A percentile compares a stretch with the other conserved stretches of the same genome.
Conservation (phyloP, 2,888 invertebrate genomes). For the Abrostola tripartita region DNA sequence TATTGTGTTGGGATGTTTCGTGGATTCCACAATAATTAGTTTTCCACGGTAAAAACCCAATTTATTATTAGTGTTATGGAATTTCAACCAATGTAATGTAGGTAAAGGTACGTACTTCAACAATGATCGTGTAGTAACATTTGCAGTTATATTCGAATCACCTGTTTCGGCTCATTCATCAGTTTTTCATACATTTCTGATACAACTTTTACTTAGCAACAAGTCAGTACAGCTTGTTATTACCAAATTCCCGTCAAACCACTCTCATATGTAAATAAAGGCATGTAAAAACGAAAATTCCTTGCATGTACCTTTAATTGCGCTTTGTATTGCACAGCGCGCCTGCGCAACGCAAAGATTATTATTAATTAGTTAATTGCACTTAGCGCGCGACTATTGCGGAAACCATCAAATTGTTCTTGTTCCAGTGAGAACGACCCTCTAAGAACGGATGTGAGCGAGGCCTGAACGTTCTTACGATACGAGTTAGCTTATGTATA, state of each 20-base stretch:
- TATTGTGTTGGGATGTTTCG: no score
- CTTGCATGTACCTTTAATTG: slow-evolving; percentile 65
- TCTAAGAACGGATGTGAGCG: slow-evolving; percentile 80
- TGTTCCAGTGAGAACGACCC: slow-evolving; percentile 83
- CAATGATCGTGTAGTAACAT: no score
- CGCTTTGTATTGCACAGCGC: slow-evolving; percentile 62
- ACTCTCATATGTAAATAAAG: slow-evolving; percentile 43
- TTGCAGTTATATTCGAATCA: no score
- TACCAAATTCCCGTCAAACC: slow-evolving; percentile 29
- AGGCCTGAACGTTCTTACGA: slow-evolving; percentile 66
- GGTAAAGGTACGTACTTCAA: no score
- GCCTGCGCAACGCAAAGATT: slow-evolving; percentile 66
- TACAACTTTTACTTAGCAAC: slow-evolving; percentile 2
- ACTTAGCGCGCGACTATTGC: slow-evolving; percentile 67
- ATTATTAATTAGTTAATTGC: slow-evolving; percentile 70
- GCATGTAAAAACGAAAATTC: slow-evolving; percentile 60
- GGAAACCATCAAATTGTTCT: slow-evolving; percentile 79
- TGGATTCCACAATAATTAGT: no score
- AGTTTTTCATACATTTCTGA: slow-evolving; percentile 2
- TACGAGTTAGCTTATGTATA: neutral
- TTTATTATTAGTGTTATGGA: no score
- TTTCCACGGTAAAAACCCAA: no score
- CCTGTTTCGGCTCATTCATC: neutral
- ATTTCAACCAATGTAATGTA: no score
- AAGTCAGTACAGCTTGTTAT: neutral